Base-by-base conservation (phyloP, 2,888 invertebrate species). In the Stenoptilia bipunctidactyla region DNA sequence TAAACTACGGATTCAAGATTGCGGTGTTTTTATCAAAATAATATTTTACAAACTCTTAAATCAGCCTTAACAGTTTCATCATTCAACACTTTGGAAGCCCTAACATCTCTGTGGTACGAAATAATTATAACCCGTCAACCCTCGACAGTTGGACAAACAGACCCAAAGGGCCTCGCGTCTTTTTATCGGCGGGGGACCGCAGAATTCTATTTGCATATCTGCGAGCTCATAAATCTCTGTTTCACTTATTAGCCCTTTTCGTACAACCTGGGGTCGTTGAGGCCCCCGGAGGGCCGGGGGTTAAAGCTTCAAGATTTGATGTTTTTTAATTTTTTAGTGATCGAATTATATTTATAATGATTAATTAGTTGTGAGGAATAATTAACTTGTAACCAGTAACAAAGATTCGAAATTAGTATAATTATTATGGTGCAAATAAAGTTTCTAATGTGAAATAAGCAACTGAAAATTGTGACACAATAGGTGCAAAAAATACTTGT, bases 121-220 rank as follows among this genome's bases (percentile, higher is more conserved):
- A 77, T 77, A 79, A 80, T 80, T 77, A 74, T 58, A 59, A 62
- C 59, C 20, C 66, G 56, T 63, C 65, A 61, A 30, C 71, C 70
- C 68, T 53, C 63, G 71, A 72, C 76, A 72, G 70, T 76, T 74
- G 76, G 76, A 68, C 77, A 70, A 73, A 73, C 75, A 76, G 60
- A 52, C 56, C 62, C 63, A 68, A 61, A 63, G 61, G 60, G 64
- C 59, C 20, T 20, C 20, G 20, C 70, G 79, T 79, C 82, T 82
- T 82, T 83, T 82, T 80, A 77, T 76, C 77, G 69, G 65, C 66
- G 61, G 65, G 80, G 79, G 79, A 75, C 75, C 75, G 75, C 74
- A 76, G 74, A 77, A 74, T 80, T 80, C 74, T 82, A 83, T 83
- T 83, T 83, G 82, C 82, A 83, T 83, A 83, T 83, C 82, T 80